Percentiles rank a stretch among this genome's conserved stretches.
Conservation (phyloP, 92 coral and sea anemone species). For the Galaxea fascicularis region DNA sequence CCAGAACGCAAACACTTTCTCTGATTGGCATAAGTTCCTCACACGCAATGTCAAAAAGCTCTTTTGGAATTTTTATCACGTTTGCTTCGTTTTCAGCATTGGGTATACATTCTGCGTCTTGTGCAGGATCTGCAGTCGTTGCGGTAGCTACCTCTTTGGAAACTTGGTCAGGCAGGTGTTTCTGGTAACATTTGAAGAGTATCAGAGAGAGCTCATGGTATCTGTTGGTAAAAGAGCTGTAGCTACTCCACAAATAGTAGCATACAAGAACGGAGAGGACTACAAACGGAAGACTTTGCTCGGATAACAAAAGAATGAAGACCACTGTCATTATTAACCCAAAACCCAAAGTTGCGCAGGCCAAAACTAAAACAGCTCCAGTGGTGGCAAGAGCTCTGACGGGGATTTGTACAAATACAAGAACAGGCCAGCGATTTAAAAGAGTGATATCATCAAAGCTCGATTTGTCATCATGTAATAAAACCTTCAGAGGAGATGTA, state of each 20-base stretch:
- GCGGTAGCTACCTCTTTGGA: not conserved
- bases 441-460: not conserved
- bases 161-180: not conserved
- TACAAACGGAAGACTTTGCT: not conserved
- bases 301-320: not conserved
- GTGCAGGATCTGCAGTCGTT: not conserved
- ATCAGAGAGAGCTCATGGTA: conserved; percentile 34
- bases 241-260: conserved; percentile 31
- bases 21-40: conserved; percentile 32
- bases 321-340: too few species aligned
- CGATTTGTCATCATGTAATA: not conserved
- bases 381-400: not conserved
- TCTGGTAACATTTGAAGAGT: conserved; percentile 12
- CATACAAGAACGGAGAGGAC: conserved; percentile 20
- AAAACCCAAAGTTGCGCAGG: not conserved
- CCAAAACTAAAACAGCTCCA: not conserved
- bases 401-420: not conserved
- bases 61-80: conserved; percentile 31
- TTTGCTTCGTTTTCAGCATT: not conserved
- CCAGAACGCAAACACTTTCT: conserved; percentile 6
- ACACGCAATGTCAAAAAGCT: conserved; percentile 31
- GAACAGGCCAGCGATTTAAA: not conserved
- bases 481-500: not conserved
- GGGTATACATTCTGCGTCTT: not conserved
- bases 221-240: conserved; percentile 26